These are phyloP conservation scores for Eupithecia insigniata DNA, from an alignment of 2,888 invertebrate species.

Conservation along the genomic window DNA sequence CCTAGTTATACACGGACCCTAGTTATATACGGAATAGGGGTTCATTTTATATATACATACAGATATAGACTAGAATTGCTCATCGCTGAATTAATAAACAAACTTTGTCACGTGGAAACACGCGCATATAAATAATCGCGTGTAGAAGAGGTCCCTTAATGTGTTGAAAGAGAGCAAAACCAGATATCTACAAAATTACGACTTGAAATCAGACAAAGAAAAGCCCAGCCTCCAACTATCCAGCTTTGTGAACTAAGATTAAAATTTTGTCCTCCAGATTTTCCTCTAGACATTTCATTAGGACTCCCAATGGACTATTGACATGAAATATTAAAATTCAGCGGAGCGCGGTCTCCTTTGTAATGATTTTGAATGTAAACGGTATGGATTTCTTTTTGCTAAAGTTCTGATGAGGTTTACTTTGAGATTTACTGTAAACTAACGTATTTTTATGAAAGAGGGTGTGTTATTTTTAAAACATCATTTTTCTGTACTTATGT, in stretches of 20 bases:
- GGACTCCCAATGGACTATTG: conserved; percentile 41
- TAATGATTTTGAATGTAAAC: conserved; percentile 28
- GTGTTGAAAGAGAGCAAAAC: no score
- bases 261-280: conserved; percentile 41
- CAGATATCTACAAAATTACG: conserved; percentile 25
- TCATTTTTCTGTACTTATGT: no score
- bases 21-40: no score
- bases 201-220: conserved; percentile 3
- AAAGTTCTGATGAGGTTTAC: conserved; percentile 9
- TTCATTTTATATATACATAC: no score
- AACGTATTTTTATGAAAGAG: neutral
- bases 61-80: no score
- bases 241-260: conserved; percentile 39
- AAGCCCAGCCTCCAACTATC: conserved; percentile 1
- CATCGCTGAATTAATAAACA: no score
- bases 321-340: conserved; percentile 49
- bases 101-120: no score
- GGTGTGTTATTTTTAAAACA: neutral
- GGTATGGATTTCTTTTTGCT: conserved; percentile 16
- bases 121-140: no score
- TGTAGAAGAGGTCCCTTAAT: no score
- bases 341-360: conserved; percentile 39
- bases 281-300: conserved; percentile 44
- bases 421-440: neutral
- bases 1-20: no score